Percentiles rank a stretch among this genome's conserved stretches.
These are phyloP conservation scores for Timema cristinae DNA, from an alignment of 2,888 invertebrate genomes.

Conservation along the genomic window DNA sequence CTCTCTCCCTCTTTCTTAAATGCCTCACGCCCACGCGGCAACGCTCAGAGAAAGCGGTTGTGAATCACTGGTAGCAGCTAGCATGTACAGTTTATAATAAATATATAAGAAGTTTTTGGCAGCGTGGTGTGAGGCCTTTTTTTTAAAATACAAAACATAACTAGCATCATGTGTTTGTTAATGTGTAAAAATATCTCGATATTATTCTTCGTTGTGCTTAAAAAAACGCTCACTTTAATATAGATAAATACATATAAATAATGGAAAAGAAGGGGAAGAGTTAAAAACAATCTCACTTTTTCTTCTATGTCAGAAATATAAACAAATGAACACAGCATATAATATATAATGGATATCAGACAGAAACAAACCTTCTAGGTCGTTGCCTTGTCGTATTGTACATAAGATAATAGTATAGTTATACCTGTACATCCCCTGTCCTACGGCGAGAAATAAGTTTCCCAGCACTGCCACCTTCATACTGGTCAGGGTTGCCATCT, in stretches of 20 bases:
- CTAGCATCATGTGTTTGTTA: not conserved
- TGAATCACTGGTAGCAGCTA: conserved; percentile 11
- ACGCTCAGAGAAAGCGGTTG: not conserved
- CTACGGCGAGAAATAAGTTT: no score
- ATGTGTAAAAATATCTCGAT: not conserved
- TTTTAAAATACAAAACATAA: not conserved
- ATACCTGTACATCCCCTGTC: no score
- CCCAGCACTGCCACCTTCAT: no score
- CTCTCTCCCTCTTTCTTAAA: no score
- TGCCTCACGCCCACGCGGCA: no score
- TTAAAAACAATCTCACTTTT: conserved; percentile 6
- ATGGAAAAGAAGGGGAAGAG: not conserved
- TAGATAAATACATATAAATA: not conserved
- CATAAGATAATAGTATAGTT: conserved; percentile 17
- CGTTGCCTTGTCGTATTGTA: conserved; percentile 30
- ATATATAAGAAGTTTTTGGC: not conserved
- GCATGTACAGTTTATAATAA: conserved; percentile 14
- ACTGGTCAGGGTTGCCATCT: no score
- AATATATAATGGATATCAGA: conserved; percentile 19
- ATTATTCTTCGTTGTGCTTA: conserved; percentile 8
- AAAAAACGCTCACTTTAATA: not conserved
- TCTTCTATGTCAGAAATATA: conserved; percentile 19
- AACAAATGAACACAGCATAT: conserved; percentile 17
- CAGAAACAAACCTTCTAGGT: conserved; percentile 25
- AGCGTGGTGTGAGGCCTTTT: not conserved